These are phyloP conservation scores for Cryptocephalus primarius DNA, from an alignment of 2,888 invertebrate genomes.

Conservation along the genomic window DNA sequence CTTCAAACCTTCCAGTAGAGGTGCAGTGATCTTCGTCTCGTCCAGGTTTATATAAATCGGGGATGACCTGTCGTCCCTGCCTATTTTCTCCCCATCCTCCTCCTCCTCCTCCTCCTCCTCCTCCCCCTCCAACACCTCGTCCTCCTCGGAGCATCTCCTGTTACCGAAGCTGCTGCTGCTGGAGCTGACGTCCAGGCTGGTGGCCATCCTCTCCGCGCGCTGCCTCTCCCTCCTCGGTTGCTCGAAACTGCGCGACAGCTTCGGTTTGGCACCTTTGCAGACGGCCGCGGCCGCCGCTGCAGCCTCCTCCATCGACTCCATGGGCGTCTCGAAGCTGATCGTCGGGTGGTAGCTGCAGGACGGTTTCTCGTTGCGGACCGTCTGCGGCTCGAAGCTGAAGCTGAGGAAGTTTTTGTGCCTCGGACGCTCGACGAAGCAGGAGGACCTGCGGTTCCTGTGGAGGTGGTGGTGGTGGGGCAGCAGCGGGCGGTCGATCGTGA, in stretches of 20 bases:
- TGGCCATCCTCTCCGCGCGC: conserved; percentile 29
- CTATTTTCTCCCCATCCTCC: conserved; percentile 7
- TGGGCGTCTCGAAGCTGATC: conserved; percentile 26
- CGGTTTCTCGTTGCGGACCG: conserved; percentile 10
- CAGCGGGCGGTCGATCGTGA: conserved; percentile 19
- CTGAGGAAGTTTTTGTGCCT: conserved; percentile 33
- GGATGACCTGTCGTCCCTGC: conserved; percentile 12
- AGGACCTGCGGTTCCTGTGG: conserved; percentile 27
- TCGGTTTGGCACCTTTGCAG: conserved; percentile 16
- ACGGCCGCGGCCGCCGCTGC: conserved; percentile 1
- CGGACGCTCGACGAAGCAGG: conserved; percentile 30
- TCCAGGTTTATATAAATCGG: conserved; percentile 29
- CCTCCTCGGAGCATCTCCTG: conserved; percentile 22
- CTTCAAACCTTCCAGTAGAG: conserved; percentile 31
- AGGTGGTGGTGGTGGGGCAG: conserved; percentile 14
- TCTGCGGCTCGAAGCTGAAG: conserved; percentile 26
- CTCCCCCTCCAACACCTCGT: conserved; percentile 6
- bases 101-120: not conserved
- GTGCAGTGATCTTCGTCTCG: conserved; percentile 31
- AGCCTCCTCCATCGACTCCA: conserved; percentile 16
- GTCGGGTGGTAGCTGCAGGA: conserved; percentile 25
- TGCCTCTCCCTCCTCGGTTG: conserved; percentile 22
- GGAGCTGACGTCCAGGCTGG: conserved; percentile 28
- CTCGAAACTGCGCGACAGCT: conserved; percentile 33
- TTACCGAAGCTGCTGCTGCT: conserved; percentile 23